These are phyloP conservation scores for Epizoanthus ramosus DNA, from an alignment of 92 coral and sea anemone species.

Conservation along the genomic window DNA sequence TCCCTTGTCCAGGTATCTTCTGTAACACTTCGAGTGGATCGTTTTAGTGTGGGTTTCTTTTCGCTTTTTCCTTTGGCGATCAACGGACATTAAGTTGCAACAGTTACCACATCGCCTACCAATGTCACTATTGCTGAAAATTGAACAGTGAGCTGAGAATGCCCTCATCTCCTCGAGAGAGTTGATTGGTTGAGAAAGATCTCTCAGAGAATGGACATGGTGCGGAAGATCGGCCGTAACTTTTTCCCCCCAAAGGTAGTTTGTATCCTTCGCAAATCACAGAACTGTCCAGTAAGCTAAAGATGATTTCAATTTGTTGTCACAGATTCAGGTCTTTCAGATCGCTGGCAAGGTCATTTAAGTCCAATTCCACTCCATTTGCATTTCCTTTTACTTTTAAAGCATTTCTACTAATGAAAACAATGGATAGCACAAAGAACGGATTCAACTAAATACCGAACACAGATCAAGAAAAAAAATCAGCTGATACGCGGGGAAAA, in stretches of 20 bases:
- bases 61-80: background rate
- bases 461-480: too few species aligned
- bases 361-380: slow-evolving; percentile 14
- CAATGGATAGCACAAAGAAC: too few species aligned
- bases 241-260: background rate
- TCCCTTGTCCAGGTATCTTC: slow-evolving; percentile 8
- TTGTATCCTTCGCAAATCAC: slow-evolving; percentile 15
- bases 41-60: background rate
- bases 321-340: background rate
- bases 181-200: background rate
- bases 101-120: background rate
- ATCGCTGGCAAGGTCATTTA: background rate
- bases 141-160: background rate
- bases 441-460: too few species aligned
- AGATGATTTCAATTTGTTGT: background rate
- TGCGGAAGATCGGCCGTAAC: slow-evolving; percentile 2
- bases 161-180: slow-evolving; percentile 8
- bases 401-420: too few species aligned
- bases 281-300: slow-evolving; percentile 1
- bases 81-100: background rate
- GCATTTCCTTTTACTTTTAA: background rate
- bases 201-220: slow-evolving; percentile 3
- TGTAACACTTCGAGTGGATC: background rate
- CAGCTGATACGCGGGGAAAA: too few species aligned
- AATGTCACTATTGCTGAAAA: background rate